Evolutionary conservation across 2,888 invertebrate genomes (phyloP), one percentile per base, ranked within the genome.

Genomic region (Idaea biselata): DNA sequence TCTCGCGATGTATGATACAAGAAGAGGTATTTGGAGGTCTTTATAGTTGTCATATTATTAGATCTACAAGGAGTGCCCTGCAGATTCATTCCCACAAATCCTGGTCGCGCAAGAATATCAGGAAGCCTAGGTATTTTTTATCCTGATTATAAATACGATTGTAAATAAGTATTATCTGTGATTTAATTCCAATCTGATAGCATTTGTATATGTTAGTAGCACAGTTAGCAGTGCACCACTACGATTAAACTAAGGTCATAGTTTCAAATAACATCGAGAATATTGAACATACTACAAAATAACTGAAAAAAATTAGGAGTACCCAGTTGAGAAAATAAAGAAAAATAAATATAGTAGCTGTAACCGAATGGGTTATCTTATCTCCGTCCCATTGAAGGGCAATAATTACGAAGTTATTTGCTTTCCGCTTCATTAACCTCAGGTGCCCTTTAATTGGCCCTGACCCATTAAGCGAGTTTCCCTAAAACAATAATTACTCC

Each of bases 1-100:
- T 87, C 83, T 82, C 82, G 79, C 78, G 84, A 82, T 85, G 88
- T 82, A 85, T 78, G 83, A 79, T 44, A 44, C 44, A 44, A 44
- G 1, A 25, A 25, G 25, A 25, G 25, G 5, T 25, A 25, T 25
- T 25, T 25, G 25, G 25, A 25, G 25, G 5, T 25, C 1, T 25
- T 25, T 25, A 5, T 1, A 25, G 25, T 25, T 25, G 25, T 25
- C 25, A 5, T 25, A n/a, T n/a, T n/a, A n/a, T 25, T 25, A 25
- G 1, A 25, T 25, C 25, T 25, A 25, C 5, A 25, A 25, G 25
- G 3, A 25, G 25, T 25, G 25, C 25, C 25, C 25, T 5, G 25
- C 25, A 5, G 25, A 3, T 25, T 25, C 25, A 25, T 25, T 3
- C 25, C 3, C 3, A 5, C 25, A 25, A 25, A 25, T 25, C 25